phyloP scores from a whole-genome alignment of 2,888 invertebrate species.

The Eristalis intricaria region DNA sequence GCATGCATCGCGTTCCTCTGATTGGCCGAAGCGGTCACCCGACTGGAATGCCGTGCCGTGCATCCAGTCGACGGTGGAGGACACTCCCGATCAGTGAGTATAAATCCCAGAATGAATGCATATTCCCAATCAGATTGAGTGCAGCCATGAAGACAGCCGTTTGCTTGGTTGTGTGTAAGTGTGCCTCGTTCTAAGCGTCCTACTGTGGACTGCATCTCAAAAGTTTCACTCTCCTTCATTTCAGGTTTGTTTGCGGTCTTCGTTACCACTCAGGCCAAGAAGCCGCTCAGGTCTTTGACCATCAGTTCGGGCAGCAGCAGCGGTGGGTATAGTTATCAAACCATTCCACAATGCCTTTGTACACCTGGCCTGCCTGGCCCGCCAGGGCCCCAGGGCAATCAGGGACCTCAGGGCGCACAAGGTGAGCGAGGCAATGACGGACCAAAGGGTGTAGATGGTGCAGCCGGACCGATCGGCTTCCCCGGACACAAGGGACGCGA shows the following conservation, averaged over 20 bases:
- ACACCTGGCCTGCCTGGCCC: slow-evolving; percentile 40
- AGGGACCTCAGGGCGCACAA: slow-evolving; percentile 21
- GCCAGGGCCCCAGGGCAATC: slow-evolving; percentile 10
- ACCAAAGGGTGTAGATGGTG: slow-evolving; percentile 29
- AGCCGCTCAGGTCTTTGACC: slow-evolving; percentile 20
- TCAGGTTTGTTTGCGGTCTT: slow-evolving; percentile 40
- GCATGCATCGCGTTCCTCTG: neutral
- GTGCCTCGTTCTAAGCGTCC: neutral
- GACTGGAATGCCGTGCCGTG: neutral
- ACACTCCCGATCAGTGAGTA: slow-evolving; percentile 20
- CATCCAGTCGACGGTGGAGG: neutral
- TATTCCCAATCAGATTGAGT: slow-evolving; percentile 23
- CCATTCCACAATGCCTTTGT: slow-evolving; percentile 37
- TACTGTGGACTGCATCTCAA: neutral
- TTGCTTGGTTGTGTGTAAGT: slow-evolving; percentile 53
- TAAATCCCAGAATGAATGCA: slow-evolving; percentile 23
- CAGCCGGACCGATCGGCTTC: slow-evolving; percentile 30
- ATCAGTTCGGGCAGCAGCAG: slow-evolving; percentile 13
- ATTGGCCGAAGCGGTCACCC: neutral
- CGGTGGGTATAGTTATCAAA: neutral
- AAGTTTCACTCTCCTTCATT: neutral
- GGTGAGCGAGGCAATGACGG: slow-evolving; percentile 44
- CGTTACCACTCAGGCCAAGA: slow-evolving; percentile 25
- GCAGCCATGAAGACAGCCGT: slow-evolving; percentile 50
- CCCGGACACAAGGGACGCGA: slow-evolving; percentile 33